Base-by-base conservation (phyloP, 53 echinoderm and acorn worm species). In the Hippasteria phrygiana region DNA sequence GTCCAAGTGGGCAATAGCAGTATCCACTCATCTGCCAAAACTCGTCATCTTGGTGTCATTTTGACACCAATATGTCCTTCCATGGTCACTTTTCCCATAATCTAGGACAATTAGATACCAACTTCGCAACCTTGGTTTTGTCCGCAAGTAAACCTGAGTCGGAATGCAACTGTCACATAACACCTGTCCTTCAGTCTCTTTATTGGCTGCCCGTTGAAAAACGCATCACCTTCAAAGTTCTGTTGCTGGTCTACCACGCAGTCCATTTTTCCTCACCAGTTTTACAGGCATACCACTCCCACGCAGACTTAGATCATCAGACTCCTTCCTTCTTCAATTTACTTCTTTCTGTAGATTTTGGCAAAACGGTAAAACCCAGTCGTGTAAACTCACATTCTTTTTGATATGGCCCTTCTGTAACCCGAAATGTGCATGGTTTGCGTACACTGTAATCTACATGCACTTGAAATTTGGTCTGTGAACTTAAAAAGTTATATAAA, bases 1-100 rank as follows among this genome's bases (percentile, higher is more conserved):
- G 17, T 78, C 28, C 36, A 54, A 0, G 55, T 78, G 1, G 55
- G 78, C 8, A 43, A 40, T 28, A 74, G 20, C 55, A 10, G 3
- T 20, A 54, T 87, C 71, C 11, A 56, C 12, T 41, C 75, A 39
- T 74, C 87, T 56, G 28, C 74, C 55, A 76, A 74, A 56, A 42
- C 88, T 74, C 41, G 74, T 6, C 75, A 62, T 31, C 47, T 88
- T 40, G 88, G 88, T 17, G 34, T 88, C 43, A 88, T 88, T 43
- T 88, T 43, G 77, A 88, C 55, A 66, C 40, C 65, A 62, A 65
- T 28, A 82, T 59, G 75, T 75, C 88, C 29, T 88, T 88, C 76
- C 20, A 43, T 75, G 20, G 42, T 29, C 76, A 88, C 34, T 31
- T 88, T 20, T 77, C 76, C 46, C 75, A 88, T 2, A 43, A 62